A percentile compares a stretch with the other conserved stretches of the same genome.
Conservation (phyloP, 37 sponge, comb jelly and placozoan genomes). For the Theonella swinhoei region DNA sequence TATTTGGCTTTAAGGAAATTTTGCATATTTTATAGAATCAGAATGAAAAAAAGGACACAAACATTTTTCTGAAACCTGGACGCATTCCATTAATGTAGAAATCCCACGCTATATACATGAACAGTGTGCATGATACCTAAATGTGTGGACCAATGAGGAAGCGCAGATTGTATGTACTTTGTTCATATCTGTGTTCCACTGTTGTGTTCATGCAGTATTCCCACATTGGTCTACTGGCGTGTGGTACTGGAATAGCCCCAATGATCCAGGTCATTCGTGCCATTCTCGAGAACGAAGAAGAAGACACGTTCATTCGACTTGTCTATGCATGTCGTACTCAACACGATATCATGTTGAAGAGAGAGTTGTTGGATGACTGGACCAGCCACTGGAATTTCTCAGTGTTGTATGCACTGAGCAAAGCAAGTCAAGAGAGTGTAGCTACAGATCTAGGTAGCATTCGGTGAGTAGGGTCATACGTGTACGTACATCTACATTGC, state of each 20-base stretch:
- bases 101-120: too few species aligned
- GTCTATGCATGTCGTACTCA: conserved; percentile 68
- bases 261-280: conserved; percentile 66
- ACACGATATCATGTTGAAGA: conserved; percentile 73
- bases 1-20: too few species aligned
- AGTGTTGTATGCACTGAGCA: conserved; percentile 50
- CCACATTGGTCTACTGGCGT: conserved; percentile 70
- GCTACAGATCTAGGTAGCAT: conserved; percentile 28
- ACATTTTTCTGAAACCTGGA: too few species aligned
- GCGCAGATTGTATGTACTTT: neutral
- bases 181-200: too few species aligned
- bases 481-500: too few species aligned
- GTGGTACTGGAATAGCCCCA: conserved; percentile 87
- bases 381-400: conserved; percentile 72
- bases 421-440: neutral
- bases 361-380: conserved; percentile 55
- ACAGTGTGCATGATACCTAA: too few species aligned
- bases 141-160: neutral
- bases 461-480: too few species aligned
- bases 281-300: conserved; percentile 78
- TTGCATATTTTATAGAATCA: too few species aligned
- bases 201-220: conserved; percentile 24
- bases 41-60: too few species aligned
- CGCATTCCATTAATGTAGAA: too few species aligned
- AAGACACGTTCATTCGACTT: conserved; percentile 66